Conservation (phyloP, 2,888 invertebrate genomes). For the Alloplasta piceator region DNA sequence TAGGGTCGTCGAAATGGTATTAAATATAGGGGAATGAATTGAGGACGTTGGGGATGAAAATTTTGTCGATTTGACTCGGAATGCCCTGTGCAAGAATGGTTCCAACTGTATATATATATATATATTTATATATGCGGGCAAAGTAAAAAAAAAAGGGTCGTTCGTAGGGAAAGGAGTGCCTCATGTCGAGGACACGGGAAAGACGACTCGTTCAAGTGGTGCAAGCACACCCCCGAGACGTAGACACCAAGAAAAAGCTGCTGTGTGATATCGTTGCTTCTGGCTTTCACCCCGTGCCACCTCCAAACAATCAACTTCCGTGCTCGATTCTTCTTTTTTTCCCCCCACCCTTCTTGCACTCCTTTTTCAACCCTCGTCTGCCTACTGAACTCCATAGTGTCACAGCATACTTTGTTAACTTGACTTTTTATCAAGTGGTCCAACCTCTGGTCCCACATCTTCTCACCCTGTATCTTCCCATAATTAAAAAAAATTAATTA, state of each 20-base stretch:
- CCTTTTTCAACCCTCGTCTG: conserved; percentile 21
- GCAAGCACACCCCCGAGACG: conserved; percentile 59
- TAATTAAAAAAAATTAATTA: too few species aligned
- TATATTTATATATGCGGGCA: conserved; percentile 12
- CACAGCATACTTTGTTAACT: background rate
- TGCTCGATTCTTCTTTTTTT: conserved; percentile 33
- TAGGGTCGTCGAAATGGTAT: too few species aligned
- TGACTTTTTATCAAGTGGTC: conserved; percentile 16
- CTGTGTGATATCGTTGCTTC: conserved; percentile 15
- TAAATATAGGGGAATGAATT: too few species aligned
- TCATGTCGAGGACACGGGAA: conserved; percentile 51
- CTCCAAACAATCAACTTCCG: conserved; percentile 58
- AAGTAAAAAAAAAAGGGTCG: conserved; percentile 20
- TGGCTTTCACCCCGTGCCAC: conserved; percentile 38
- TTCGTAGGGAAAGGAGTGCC: conserved; percentile 48
- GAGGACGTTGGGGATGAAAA: too few species aligned
- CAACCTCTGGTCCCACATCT: background rate
- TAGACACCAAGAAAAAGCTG: conserved; percentile 23
- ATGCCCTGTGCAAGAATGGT: background rate
- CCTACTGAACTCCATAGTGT: conserved; percentile 1
- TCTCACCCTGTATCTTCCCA: too few species aligned
- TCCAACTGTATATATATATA: conserved; percentile 10
- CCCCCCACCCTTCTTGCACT: background rate
- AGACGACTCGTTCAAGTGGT: conserved; percentile 57
- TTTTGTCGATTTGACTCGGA: background rate